phyloP scores from a whole-genome alignment of 1,140 invertebrate genomes.

The Eupristina koningsbergeri region DNA sequence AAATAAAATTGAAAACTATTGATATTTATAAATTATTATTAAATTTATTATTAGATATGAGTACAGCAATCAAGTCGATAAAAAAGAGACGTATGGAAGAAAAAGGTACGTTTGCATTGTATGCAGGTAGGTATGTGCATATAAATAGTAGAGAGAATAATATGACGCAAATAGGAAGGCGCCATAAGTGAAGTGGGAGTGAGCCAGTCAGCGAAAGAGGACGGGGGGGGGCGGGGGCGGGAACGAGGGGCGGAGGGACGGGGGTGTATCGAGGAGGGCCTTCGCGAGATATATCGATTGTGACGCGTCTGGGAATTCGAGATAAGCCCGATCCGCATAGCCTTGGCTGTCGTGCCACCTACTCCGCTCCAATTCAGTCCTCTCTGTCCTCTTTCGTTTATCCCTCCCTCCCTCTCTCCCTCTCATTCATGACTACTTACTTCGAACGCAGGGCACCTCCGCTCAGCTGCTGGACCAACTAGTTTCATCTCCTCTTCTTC shows the following conservation, averaged over 20 bases:
- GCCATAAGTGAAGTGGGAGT: background rate
- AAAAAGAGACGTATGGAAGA: too few species aligned
- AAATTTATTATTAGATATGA: too few species aligned
- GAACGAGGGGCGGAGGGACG: constrained; percentile 1
- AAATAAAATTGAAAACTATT: too few species aligned
- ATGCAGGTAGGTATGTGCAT: too few species aligned
- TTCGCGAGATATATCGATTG: constrained; percentile 71
- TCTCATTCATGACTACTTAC: too few species aligned
- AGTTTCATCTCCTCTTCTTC: background rate
- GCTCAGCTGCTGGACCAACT: background rate
- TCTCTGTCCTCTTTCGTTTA: constrained; percentile 48
- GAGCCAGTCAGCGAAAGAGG: constrained; percentile 12
- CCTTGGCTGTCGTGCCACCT: constrained; percentile 41
- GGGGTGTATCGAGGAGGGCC: constrained; percentile 60
- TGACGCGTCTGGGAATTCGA: constrained; percentile 69
- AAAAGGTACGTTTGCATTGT: too few species aligned
- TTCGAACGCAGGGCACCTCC: too few species aligned
- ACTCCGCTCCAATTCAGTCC: constrained; percentile 24
- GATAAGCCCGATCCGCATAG: constrained; percentile 66
- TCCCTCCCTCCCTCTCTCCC: constrained; percentile 7
- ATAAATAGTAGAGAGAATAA: too few species aligned
- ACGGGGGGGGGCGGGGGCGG: background rate
- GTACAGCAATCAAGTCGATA: too few species aligned
- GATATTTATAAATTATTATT: too few species aligned
- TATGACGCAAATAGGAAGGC: too few species aligned